Percentiles rank a stretch among this genome's conserved stretches.
Evolutionary conservation across 2,113 vertebrate species (phyloP).

Genomic region (Epinephelus lanceolatus): DNA sequence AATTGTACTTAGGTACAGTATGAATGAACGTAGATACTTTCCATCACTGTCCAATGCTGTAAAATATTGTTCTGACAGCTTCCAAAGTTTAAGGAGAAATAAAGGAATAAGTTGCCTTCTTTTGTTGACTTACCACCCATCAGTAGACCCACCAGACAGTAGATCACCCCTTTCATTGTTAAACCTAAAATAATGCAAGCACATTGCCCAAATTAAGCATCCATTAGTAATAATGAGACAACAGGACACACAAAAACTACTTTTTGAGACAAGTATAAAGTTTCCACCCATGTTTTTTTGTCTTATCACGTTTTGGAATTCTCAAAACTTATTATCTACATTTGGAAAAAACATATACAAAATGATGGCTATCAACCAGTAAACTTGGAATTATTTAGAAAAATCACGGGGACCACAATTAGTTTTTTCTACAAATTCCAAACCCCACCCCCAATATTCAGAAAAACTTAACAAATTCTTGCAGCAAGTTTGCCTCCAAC

Average conservation of each 20-base stretch:
- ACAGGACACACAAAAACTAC: neutral
- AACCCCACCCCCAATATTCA: too few relatives aligned
- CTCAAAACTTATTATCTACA: neutral
- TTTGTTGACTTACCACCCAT: conserved; percentile 12
- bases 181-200: conserved; percentile 7
- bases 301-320: neutral
- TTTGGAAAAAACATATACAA: neutral
- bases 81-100: neutral
- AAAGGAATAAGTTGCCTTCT: neutral
- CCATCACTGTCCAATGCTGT: neutral
- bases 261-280: neutral
- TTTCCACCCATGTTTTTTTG: neutral
- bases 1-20: neutral
- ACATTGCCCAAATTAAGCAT: neutral
- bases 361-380: neutral
- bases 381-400: neutral
- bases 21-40: neutral
- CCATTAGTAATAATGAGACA: neutral
- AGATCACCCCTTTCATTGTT: conserved; percentile 18
- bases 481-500: too few relatives aligned
- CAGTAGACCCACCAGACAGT: conserved; percentile 17
- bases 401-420: neutral
- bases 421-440: neutral
- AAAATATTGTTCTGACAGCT: neutral
- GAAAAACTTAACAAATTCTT: too few relatives aligned